Evolutionary conservation across 2,888 invertebrate species (phyloP).

Genomic region (Clitarchus hookeri): DNA sequence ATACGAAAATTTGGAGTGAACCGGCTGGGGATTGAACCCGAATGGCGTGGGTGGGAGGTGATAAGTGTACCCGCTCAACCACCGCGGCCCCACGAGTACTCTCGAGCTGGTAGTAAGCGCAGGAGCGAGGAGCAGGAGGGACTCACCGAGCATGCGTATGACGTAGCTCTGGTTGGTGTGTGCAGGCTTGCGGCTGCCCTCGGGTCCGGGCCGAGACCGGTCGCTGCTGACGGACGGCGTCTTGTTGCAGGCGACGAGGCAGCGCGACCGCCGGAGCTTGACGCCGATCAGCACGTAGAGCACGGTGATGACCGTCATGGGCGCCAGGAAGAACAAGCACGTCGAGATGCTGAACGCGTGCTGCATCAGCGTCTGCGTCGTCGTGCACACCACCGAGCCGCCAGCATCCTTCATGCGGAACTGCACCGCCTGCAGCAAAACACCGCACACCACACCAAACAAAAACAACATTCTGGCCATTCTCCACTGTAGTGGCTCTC

Average conservation of each 20-base stretch:
- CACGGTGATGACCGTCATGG: conserved; percentile 64
- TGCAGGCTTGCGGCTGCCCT: conserved; percentile 60
- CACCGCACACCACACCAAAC: no score
- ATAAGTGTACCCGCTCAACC: no score
- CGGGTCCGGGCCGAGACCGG: conserved; percentile 65
- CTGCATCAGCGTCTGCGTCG: conserved; percentile 55
- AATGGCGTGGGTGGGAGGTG: no score
- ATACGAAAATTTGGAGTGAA: no score
- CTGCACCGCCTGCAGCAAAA: conserved; percentile 63
- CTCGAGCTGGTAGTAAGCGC: no score
- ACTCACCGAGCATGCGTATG: conserved; percentile 81
- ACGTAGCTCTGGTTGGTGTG: conserved; percentile 62
- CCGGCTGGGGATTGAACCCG: no score
- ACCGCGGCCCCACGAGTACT: no score
- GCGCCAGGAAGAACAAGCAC: conserved; percentile 64
- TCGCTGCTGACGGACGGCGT: conserved; percentile 54
- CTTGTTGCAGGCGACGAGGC: conserved; percentile 56
- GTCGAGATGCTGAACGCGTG: conserved; percentile 54
- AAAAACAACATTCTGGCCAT: no score
- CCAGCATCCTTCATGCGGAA: conserved; percentile 67
- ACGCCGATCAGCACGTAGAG: conserved; percentile 61
- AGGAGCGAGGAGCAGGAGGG: not conserved
- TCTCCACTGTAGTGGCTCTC: no score
- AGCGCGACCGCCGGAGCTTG: conserved; percentile 62
- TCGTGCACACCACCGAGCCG: conserved; percentile 54